A percentile compares a stretch with the other conserved stretches of the same genome.
phyloP scores from a whole-genome alignment of 2,888 invertebrate species.

The Caenorhabditis sulstoni region DNA sequence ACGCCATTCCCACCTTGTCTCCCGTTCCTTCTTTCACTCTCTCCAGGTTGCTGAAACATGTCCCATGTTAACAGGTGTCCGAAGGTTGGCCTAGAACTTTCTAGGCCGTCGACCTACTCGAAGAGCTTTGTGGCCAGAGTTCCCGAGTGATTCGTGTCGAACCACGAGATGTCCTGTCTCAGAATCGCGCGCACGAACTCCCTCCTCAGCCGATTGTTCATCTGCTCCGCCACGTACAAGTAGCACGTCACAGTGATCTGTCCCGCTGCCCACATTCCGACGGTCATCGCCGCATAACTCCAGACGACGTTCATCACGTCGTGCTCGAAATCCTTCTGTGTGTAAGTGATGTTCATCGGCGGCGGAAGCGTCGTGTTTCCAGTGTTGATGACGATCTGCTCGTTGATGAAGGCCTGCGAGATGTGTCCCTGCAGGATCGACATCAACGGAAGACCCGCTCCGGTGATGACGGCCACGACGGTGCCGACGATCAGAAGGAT shows the following conservation, averaged over 20 bases:
- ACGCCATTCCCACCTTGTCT: conserved; percentile 79
- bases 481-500: conserved; percentile 66
- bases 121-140: conserved; percentile 83
- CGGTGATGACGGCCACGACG: conserved; percentile 64
- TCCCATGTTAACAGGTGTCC: no score
- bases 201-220: conserved; percentile 82
- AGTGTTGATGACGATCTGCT: conserved; percentile 55
- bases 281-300: conserved; percentile 68
- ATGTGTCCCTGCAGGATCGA: conserved; percentile 71
- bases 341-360: conserved; percentile 32
- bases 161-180: conserved; percentile 80
- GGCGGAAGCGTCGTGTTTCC: conserved; percentile 6
- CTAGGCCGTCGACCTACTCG: conserved; percentile 81
- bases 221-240: conserved; percentile 82
- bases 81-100: no score
- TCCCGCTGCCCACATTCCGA: conserved; percentile 68
- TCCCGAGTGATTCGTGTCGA: conserved; percentile 82
- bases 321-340: conserved; percentile 55
- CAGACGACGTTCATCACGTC: conserved; percentile 70
- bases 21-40: conserved; percentile 80
- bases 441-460: conserved; percentile 72
- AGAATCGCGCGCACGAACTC: conserved; percentile 82
- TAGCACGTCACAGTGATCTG: conserved; percentile 78
- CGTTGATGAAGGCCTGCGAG: conserved; percentile 67
- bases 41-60: conserved; percentile 76